These are phyloP conservation scores for Dasyornis broadbenti DNA, from an alignment of 2,113 vertebrate genomes.

Conservation along the genomic window DNA sequence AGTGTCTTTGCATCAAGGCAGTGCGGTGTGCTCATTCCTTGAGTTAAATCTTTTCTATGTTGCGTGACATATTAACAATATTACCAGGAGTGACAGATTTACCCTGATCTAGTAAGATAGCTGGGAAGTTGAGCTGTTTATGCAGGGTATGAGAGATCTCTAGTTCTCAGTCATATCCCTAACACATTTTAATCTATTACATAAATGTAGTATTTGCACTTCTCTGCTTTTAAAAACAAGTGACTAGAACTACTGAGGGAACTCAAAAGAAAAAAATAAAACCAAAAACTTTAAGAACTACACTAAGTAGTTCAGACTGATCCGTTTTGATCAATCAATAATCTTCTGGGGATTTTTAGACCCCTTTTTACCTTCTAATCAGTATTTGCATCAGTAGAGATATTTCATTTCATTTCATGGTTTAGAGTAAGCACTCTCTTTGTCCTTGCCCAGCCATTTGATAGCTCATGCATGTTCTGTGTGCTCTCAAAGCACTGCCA, in stretches of 20 bases:
- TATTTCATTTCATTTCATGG: background rate
- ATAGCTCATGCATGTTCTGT: background rate
- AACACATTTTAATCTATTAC: background rate
- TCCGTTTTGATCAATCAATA: background rate
- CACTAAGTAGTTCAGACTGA: background rate
- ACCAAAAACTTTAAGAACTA: background rate
- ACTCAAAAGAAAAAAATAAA: background rate
- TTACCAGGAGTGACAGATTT: background rate
- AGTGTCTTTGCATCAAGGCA: background rate
- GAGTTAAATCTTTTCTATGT: background rate
- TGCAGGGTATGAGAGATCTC: background rate
- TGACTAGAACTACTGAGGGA: background rate
- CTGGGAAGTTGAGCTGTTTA: background rate
- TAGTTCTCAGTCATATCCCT: background rate
- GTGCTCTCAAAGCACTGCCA: background rate
- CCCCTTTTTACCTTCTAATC: background rate
- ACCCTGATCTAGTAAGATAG: background rate
- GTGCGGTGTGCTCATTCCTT: background rate
- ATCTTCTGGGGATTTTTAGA: background rate
- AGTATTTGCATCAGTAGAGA: background rate
- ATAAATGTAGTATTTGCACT: background rate
- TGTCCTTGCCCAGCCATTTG: background rate
- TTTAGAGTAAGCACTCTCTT: background rate
- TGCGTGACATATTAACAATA: background rate
- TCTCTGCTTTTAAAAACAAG: background rate